A percentile compares a stretch with the other conserved stretches of the same genome.
These are phyloP conservation scores for Rhopalosiphum maidis DNA, from an alignment of 1,140 invertebrate species.

Conservation along the genomic window DNA sequence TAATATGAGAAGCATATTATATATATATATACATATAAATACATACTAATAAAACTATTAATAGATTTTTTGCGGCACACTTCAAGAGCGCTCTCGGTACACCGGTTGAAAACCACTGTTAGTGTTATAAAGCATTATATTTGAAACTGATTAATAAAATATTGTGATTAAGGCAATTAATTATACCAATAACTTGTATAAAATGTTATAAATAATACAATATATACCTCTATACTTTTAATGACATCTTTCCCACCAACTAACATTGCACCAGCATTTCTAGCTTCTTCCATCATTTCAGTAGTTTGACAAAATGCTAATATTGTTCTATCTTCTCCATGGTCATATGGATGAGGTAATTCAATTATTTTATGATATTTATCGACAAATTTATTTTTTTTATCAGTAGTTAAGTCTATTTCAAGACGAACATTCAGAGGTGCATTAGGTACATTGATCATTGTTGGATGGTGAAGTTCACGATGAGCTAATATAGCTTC, in stretches of 20 bases:
- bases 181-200: neutral
- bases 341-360: constrained; percentile 72
- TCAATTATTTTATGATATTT: constrained; percentile 69
- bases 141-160: neutral
- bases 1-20: no score
- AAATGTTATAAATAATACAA: neutral
- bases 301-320: constrained; percentile 74
- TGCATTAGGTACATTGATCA: constrained; percentile 75
- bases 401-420: constrained; percentile 74
- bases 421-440: constrained; percentile 72
- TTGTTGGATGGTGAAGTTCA: constrained; percentile 78
- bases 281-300: constrained; percentile 68
- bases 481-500: constrained; percentile 77
- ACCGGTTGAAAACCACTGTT: no score
- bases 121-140: neutral
- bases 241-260: constrained; percentile 75
- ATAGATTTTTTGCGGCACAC: no score
- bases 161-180: neutral
- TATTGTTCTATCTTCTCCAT: constrained; percentile 70
- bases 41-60: no score
- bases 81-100: no score
- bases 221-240: constrained; percentile 73
- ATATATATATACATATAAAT: no score
- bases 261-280: constrained; percentile 72
- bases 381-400: constrained; percentile 69